Evolutionary conservation across 2,888 invertebrate species (phyloP), one percentile per base, ranked within the genome.

Genomic region (Drosophila mimica): DNA sequence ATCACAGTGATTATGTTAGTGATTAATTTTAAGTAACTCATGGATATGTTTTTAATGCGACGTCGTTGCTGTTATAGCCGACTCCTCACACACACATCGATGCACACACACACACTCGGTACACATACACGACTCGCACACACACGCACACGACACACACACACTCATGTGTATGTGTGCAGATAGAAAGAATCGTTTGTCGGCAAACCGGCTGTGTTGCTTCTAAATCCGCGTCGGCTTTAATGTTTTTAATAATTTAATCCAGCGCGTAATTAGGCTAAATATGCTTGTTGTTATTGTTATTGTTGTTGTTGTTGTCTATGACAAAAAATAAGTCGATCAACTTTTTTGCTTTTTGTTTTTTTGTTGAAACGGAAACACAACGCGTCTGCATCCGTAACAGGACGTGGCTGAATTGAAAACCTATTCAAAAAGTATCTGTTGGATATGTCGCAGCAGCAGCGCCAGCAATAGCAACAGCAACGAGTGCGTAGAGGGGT

Each of bases 231-330:
- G 81, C 90, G 86, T 76, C 88, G 90, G 91, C 91, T 91, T 90
- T 83, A 88, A 77, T 87, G 87, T 87, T 88, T 46, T 90, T 92
- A 92, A 92, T 91, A 91, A 86, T 91, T 91, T 92, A 92, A 92
- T 91, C 92, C 92, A 88, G 83, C 82, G 83, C 89, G 91, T 91
- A 92, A 92, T 92, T 92, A 91, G 91, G 89, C 81, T 91, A 91
- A 90, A 88, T 88, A 88, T 82, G 17, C 3, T 28, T 28, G 20
- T 25, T 36, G 17, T 43, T 43, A 4, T 33, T 33, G 36, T 33
- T 33, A 13, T 34, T 34, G 4, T n/a, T 38, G 8, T 8, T 38
- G 3, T 40, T 20, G 43, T 43, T 46, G 46, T 46, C 46, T 46
- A 46, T 46, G 46, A 25, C 15, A 46, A 46, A 46, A 46, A 15